Evolutionary conservation across 2,797 vertebrate genomes (phyloP).

Genomic region (Clarias fuscus): DNA sequence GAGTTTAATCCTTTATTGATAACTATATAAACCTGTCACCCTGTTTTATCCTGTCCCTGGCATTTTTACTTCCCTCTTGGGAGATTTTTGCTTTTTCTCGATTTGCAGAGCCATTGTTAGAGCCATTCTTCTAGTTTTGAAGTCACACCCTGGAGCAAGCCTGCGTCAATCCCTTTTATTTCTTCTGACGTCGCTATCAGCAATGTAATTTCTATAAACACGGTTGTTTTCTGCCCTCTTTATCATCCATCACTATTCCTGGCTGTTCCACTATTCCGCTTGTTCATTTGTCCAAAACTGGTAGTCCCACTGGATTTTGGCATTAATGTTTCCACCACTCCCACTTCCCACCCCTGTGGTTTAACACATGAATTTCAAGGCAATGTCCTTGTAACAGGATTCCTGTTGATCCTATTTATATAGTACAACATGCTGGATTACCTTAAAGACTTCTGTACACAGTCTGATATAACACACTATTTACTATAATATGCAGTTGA

Average conservation of each 20-base stretch:
- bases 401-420: not conserved
- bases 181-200: not conserved
- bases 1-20: not conserved
- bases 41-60: not conserved
- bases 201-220: not conserved
- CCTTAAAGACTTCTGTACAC: not conserved
- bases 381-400: not conserved
- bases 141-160: conserved; percentile 8
- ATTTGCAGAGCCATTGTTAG: not conserved
- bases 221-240: not conserved
- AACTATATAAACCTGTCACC: not conserved
- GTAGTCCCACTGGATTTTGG: not conserved
- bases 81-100: not conserved
- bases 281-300: not conserved
- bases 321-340: not conserved
- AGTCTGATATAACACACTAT: not conserved
- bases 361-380: not conserved
- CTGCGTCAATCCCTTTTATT: not conserved
- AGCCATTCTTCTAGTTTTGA: not conserved
- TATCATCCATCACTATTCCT: not conserved
- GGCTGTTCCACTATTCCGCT: not conserved
- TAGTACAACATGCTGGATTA: not conserved
- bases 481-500: not conserved
- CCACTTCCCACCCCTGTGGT: not conserved
- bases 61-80: not conserved